These are phyloP conservation scores for Spea hammondii DNA, from an alignment of 2,797 vertebrate genomes.

Conservation along the genomic window DNA sequence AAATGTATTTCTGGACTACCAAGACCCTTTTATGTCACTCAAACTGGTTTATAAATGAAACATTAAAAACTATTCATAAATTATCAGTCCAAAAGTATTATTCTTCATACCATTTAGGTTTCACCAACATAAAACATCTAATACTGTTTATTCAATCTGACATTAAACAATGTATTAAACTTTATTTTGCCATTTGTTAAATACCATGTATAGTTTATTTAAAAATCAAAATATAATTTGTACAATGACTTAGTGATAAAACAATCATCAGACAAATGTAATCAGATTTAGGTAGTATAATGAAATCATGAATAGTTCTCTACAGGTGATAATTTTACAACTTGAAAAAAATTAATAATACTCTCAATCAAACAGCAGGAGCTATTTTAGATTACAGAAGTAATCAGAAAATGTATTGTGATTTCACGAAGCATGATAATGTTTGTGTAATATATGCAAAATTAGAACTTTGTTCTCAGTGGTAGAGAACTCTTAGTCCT, in stretches of 20 bases:
- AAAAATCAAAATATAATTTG: conserved; percentile 51
- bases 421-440: conserved; percentile 71
- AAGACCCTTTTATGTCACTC: no score
- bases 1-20: no score
- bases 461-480: conserved; percentile 77
- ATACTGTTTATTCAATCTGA: not conserved
- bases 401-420: conserved; percentile 80
- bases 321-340: conserved; percentile 78
- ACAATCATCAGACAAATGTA: conserved; percentile 48
- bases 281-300: conserved; percentile 53
- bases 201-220: conserved; percentile 33
- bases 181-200: conserved; percentile 22
- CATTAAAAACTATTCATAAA: no score
- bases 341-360: conserved; percentile 78
- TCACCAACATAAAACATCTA: no score
- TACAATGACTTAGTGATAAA: conserved; percentile 51
- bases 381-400: conserved; percentile 69
- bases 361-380: conserved; percentile 76
- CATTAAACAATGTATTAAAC: conserved; percentile 15
- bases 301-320: conserved; percentile 69
- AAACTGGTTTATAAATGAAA: no score
- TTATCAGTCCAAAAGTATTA: no score
- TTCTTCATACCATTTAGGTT: no score
- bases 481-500: conserved; percentile 72
- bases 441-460: conserved; percentile 78